A percentile compares a stretch with the other conserved stretches of the same genome.
Evolutionary conservation across 2,888 invertebrate species (phyloP).

Genomic region (Scotopteryx bipunctaria): DNA sequence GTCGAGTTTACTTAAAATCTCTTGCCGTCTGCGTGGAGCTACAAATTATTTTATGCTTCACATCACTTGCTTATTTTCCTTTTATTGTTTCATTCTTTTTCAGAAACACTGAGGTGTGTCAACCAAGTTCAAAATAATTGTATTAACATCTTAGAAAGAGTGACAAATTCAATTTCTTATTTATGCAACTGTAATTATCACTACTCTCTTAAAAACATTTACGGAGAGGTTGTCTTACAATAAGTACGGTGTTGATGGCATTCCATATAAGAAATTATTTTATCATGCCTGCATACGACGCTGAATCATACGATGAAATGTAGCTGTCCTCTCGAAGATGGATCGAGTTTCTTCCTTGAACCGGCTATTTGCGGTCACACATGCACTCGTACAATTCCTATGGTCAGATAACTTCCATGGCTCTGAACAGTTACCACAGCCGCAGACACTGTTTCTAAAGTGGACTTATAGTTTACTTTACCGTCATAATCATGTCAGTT

Average conservation of each 20-base stretch:
- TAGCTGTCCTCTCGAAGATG: conserved; percentile 35
- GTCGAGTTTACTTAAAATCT: conserved; percentile 50
- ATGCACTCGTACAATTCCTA: conserved; percentile 33
- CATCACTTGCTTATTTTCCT: too few species aligned
- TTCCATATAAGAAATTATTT: background rate
- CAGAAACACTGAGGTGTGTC: too few species aligned
- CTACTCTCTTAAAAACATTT: too few species aligned
- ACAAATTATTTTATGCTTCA: too few species aligned
- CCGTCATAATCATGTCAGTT: conserved; percentile 34
- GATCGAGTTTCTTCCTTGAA: conserved; percentile 54
- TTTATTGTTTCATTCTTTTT: too few species aligned
- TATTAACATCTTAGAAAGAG: too few species aligned
- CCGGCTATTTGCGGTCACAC: conserved; percentile 42
- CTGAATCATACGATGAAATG: background rate
- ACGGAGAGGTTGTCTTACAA: too few species aligned
- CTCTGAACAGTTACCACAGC: conserved; percentile 22
- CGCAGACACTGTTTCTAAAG: conserved; percentile 10
- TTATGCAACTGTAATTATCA: too few species aligned
- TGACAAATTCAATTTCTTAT: too few species aligned
- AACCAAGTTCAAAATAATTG: too few species aligned
- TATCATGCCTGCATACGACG: background rate
- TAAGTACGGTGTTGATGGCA: too few species aligned
- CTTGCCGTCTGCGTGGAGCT: conserved; percentile 41
- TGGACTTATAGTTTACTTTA: conserved; percentile 30
- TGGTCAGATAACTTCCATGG: conserved; percentile 25